Percentiles rank a stretch among this genome's conserved stretches.
phyloP scores from a whole-genome alignment of 1,140 invertebrate species.

The Scaptomyza graminum region DNA sequence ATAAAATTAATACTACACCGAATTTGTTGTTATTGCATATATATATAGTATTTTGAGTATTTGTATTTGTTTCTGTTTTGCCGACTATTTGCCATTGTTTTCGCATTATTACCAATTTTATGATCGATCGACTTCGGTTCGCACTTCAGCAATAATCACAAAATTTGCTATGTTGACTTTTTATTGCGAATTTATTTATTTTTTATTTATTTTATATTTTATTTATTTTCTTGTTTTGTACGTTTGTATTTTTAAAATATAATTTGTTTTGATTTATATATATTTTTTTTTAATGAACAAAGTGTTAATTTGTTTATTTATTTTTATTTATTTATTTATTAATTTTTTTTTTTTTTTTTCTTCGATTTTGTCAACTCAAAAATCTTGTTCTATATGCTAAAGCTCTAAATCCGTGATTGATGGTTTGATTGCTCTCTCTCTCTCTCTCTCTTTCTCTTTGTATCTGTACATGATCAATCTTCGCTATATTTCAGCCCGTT shows the following conservation, averaged over 20 bases:
- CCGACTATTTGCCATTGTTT: slow-evolving; percentile 16
- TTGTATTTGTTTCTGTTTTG: no score
- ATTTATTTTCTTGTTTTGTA: no score
- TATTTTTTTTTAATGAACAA: no score
- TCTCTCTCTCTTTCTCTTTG: background rate
- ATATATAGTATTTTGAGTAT: slow-evolving; percentile 4
- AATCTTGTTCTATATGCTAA: background rate
- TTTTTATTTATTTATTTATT: background rate
- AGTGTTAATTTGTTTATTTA: background rate
- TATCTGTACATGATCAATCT: slow-evolving; percentile 60
- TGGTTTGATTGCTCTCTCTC: slow-evolving; percentile 26
- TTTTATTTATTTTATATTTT: background rate
- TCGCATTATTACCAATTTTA: background rate
- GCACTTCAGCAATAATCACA: background rate
- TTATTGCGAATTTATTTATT: background rate
- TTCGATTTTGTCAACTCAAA: background rate
- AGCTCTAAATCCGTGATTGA: background rate
- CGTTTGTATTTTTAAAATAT: no score
- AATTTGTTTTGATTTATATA: no score
- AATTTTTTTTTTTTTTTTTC: background rate
- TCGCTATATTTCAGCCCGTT: slow-evolving; percentile 36
- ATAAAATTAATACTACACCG: background rate
- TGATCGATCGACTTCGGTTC: slow-evolving; percentile 2
- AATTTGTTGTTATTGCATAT: slow-evolving; percentile 19
- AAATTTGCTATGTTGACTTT: background rate